Evolutionary conservation across 35 echinoderm and acorn worm species (phyloP).

Genomic region (Strongylocentrotus purpuratus): DNA sequence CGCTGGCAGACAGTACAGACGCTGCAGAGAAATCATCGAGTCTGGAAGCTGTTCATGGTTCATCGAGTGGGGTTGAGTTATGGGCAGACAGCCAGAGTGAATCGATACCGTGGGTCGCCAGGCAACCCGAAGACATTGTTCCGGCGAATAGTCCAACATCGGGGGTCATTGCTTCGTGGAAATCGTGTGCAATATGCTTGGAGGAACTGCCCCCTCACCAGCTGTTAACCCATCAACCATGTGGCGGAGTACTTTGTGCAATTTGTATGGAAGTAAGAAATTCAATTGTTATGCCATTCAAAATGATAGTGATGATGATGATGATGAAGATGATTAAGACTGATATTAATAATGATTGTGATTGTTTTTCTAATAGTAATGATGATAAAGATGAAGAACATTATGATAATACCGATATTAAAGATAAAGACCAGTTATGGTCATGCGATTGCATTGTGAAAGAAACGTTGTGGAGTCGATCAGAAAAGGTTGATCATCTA

Average conservation of each 20-base stretch:
- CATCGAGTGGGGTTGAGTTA: conserved; percentile 30
- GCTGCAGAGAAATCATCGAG: conserved; percentile 23
- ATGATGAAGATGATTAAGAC: too few species aligned
- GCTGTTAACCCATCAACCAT: conserved; percentile 72
- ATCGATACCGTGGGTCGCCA: conserved; percentile 37
- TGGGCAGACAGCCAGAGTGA: background rate
- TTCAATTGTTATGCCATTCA: background rate
- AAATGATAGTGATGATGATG: too few species aligned
- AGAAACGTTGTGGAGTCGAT: too few species aligned
- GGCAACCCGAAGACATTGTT: conserved; percentile 45
- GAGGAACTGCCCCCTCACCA: conserved; percentile 89
- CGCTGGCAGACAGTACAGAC: background rate
- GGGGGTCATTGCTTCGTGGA: conserved; percentile 75
- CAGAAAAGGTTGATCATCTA: too few species aligned
- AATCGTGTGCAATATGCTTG: conserved; percentile 90
- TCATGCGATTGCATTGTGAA: too few species aligned
- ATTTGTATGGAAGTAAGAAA: conserved; percentile 85
- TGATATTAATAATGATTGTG: too few species aligned
- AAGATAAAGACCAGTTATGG: too few species aligned
- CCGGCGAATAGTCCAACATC: conserved; percentile 61
- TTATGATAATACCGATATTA: too few species aligned
- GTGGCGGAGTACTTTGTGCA: conserved; percentile 84
- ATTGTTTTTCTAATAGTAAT: too few species aligned
- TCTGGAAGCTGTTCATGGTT: conserved; percentile 16
- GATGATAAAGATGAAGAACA: too few species aligned